Evolutionary conservation across 23 tunicate species (phyloP).

Genomic region (Ciona savignyi): DNA sequence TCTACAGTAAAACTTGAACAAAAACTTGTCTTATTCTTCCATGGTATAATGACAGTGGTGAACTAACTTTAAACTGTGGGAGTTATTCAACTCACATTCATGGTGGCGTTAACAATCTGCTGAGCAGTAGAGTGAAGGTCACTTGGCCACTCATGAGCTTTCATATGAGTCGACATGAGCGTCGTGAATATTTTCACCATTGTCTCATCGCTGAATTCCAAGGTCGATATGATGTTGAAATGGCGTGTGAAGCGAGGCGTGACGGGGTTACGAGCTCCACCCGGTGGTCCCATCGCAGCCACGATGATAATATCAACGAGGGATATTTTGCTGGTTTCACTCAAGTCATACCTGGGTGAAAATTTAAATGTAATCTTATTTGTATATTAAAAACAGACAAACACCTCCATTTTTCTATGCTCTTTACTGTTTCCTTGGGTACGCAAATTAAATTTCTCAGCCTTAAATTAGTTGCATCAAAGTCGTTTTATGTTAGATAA

Average conservation of each 20-base stretch:
- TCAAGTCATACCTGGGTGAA: constrained; percentile 77
- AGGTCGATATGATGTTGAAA: constrained; percentile 83
- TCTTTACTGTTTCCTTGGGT: no score
- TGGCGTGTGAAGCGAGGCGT: constrained; percentile 90
- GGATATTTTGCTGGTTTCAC: constrained; percentile 66
- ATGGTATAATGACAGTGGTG: no score
- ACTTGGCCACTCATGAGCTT: constrained; percentile 66
- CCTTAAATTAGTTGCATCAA: no score
- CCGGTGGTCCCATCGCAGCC: constrained; percentile 99
- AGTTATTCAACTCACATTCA: constrained; percentile 35
- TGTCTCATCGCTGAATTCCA: constrained; percentile 93
- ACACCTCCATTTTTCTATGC: background rate
- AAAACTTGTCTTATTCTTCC: no score
- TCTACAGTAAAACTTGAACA: no score
- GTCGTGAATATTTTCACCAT: constrained; percentile 97
- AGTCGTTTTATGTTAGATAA: no score
- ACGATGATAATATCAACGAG: constrained; percentile 78
- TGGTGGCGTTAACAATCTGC: constrained; percentile 79
- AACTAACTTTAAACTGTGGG: constrained; percentile 25
- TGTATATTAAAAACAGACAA: background rate
- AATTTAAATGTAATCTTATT: background rate
- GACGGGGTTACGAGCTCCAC: constrained; percentile 94
- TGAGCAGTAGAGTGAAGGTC: constrained; percentile 50
- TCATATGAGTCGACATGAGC: constrained; percentile 73
- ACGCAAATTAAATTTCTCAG: no score